Percentiles rank a stretch among this genome's conserved stretches.
These are phyloP conservation scores for Malurus elegans DNA, from an alignment of 2,113 vertebrate species.

Conservation along the genomic window DNA sequence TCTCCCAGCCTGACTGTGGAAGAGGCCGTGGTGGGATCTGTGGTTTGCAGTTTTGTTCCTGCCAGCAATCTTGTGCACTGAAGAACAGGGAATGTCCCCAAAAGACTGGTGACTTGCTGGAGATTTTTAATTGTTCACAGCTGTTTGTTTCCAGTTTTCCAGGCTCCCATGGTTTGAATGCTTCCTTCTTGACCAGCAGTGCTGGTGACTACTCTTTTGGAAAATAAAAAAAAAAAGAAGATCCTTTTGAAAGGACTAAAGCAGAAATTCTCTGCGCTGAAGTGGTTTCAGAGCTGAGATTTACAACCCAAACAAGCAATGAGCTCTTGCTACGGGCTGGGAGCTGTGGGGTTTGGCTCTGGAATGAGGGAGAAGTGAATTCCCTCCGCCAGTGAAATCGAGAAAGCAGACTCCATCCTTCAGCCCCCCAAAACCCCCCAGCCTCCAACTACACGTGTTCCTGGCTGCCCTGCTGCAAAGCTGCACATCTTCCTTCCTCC, in stretches of 20 bases:
- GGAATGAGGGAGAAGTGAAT: not conserved
- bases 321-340: not conserved
- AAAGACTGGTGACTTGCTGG: not conserved
- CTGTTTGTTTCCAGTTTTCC: not conserved
- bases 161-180: not conserved
- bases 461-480: not conserved
- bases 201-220: not conserved
- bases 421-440: not conserved
- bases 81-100: not conserved
- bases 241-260: not conserved
- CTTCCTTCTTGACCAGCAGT: not conserved
- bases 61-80: not conserved
- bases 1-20: not conserved
- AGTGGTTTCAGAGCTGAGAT: not conserved
- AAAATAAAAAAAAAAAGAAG: not conserved
- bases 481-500: conserved; percentile 17
- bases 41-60: not conserved
- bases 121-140: not conserved
- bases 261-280: not conserved
- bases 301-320: not conserved
- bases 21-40: not conserved
- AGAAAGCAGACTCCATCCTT: not conserved
- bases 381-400: not conserved
- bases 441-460: not conserved
- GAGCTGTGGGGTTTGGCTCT: not conserved